Conservation (phyloP, 1,140 invertebrate genomes). For the Aphelenchoides fujianensis region DNA sequence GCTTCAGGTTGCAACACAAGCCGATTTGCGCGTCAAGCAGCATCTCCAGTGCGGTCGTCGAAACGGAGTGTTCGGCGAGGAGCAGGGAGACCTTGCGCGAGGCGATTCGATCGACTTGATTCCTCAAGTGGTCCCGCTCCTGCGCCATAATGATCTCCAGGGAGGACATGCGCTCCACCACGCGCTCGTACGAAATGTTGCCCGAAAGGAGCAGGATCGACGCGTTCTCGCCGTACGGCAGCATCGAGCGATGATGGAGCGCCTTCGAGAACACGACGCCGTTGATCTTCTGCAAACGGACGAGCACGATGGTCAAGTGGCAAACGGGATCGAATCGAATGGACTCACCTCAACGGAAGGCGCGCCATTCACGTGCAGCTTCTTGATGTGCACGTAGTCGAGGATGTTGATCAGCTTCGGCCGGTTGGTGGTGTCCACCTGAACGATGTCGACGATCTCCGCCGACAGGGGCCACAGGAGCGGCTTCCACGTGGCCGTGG, state of each 20-base stretch:
- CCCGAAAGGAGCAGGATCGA: slow-evolving; percentile 46
- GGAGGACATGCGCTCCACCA: slow-evolving; percentile 49
- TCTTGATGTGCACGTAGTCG: slow-evolving; percentile 46
- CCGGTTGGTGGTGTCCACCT: slow-evolving; percentile 62
- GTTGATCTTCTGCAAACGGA: slow-evolving; percentile 35
- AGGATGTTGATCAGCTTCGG: slow-evolving; percentile 65
- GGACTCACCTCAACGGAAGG: slow-evolving; percentile 25
- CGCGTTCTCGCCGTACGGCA: slow-evolving; percentile 39
- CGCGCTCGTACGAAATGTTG: slow-evolving; percentile 59
- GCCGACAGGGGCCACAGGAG: slow-evolving; percentile 44
- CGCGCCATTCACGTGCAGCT: slow-evolving; percentile 27
- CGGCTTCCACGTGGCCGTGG: slow-evolving; percentile 35
- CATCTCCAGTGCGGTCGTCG: slow-evolving; percentile 65
- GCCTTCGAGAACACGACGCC: slow-evolving; percentile 47
- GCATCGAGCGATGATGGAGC: slow-evolving; percentile 40
- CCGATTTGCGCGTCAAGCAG: slow-evolving; percentile 75
- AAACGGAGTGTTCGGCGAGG: slow-evolving; percentile 82
- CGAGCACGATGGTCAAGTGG: background rate
- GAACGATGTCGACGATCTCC: slow-evolving; percentile 57
- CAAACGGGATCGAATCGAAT: too few relatives aligned
- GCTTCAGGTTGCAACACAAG: slow-evolving; percentile 82
- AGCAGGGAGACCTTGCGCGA: slow-evolving; percentile 80
- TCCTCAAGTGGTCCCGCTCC: slow-evolving; percentile 57
- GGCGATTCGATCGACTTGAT: slow-evolving; percentile 76
- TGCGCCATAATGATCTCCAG: slow-evolving; percentile 58